Base-by-base conservation (phyloP, 2,888 invertebrate species). In the Nineta flava region DNA sequence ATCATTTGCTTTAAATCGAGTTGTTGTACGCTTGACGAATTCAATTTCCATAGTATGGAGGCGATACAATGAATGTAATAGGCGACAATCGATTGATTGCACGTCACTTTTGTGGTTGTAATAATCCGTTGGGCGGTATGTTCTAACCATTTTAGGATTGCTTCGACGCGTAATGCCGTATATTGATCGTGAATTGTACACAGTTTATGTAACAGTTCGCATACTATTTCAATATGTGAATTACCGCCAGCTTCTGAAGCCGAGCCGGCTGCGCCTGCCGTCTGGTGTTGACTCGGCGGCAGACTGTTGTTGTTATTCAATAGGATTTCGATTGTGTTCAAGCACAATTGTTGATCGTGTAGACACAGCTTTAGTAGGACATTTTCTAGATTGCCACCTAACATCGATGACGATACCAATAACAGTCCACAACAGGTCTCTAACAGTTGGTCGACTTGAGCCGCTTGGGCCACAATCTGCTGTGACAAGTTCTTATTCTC, bases 121-220 rank as follows among this genome's bases (percentile, higher is more conserved):
- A 59, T 38, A 56, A 71, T 62, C 54, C 71, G 72, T 50, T 66
- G 62, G 46, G 79, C 71, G 56, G 79, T 69, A 59, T 73, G 71
- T 52, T 72, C 70, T 48, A 90, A 70, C 91, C 92, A 91, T 51
- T 77, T 73, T 48, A 88, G 66, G 59, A 87, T 75, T 6, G 83
- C 77, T 48, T 70, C 70, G 53, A 83, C 71, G 42, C 83, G 72
- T 56, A 79, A 77, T 47, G 69, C 67, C 7, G 79, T 74, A 57
- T 77, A 66, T 1, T 60, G 56, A 60, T 80, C 79, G 60, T 70
- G 63, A 46, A 74, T 70, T 49, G 74, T 79, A 57, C 90, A 88
- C 52, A 92, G 72, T 64, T 85, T 83, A 58, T 84, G 86, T 50
- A 90, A 72, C 51, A 90, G 71, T 66, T 87, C 86, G 58, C 91